Conservation (phyloP, 2,888 invertebrate species). For the Drosophila sordidapex region DNA sequence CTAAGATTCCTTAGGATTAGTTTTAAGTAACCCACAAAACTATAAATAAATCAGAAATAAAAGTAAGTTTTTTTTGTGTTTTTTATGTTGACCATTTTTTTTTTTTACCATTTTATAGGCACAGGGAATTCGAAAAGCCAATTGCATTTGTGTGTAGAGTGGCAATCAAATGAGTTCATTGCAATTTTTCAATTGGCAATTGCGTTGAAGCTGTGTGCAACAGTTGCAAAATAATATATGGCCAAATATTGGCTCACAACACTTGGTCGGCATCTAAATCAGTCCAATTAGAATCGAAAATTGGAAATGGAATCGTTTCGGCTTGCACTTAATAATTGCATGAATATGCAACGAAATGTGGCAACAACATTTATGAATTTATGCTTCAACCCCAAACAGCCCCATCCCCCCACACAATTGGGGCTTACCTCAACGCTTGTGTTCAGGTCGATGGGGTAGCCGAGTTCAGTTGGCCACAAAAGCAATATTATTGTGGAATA, state of each 20-base stretch:
- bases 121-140: neutral
- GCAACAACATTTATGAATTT: slow-evolving; percentile 50
- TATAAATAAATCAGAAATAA: neutral
- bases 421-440: slow-evolving; percentile 5
- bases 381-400: neutral
- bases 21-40: neutral
- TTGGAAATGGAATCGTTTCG: slow-evolving; percentile 26
- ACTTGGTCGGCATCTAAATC: slow-evolving; percentile 49
- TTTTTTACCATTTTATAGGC: neutral
- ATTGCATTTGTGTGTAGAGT: slow-evolving; percentile 3
- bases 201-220: slow-evolving; percentile 24
- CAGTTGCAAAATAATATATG: slow-evolving; percentile 35
- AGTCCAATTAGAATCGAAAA: slow-evolving; percentile 62
- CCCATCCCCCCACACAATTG: neutral
- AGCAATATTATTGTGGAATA: slow-evolving; percentile 73
- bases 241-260: slow-evolving; percentile 13
- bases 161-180: slow-evolving; percentile 12
- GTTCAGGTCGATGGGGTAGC: slow-evolving; percentile 10
- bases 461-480: slow-evolving; percentile 28
- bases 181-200: slow-evolving; percentile 20
- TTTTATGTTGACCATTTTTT: neutral
- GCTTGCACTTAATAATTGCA: slow-evolving; percentile 54
- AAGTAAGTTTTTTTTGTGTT: neutral
- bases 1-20: neutral
- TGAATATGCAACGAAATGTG: slow-evolving; percentile 70